Percentiles rank a stretch among this genome's conserved stretches.
phyloP scores from a whole-genome alignment of 1,140 invertebrate species.

The Paralvinella palmiformis region DNA sequence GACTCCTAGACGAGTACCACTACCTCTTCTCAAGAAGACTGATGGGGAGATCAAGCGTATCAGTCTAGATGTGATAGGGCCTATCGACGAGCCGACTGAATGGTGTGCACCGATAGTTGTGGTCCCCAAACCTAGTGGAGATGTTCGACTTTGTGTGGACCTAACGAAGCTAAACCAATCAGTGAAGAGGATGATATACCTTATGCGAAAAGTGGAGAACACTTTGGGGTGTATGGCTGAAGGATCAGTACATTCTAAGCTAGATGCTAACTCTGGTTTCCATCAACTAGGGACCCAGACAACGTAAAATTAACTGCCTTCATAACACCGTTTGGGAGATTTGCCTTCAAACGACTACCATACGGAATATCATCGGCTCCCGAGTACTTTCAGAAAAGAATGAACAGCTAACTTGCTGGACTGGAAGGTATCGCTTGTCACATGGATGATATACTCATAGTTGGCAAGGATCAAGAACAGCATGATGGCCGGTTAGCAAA shows the following conservation, averaged over 20 bases:
- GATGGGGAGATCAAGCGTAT: too few species aligned
- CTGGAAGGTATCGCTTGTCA: conserved; percentile 16
- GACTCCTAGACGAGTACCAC: too few species aligned
- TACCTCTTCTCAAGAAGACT: too few species aligned
- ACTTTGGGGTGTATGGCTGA: not conserved
- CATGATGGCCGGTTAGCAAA: conserved; percentile 5
- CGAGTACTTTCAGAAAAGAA: conserved; percentile 21
- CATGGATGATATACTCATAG: conserved; percentile 18
- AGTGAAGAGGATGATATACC: conserved; percentile 12
- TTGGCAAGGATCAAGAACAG: not conserved
- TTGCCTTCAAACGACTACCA: conserved; percentile 20
- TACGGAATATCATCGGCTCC: conserved; percentile 23
- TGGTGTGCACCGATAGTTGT: too few species aligned
- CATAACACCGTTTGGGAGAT: conserved; percentile 22
- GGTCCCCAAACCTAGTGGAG: too few species aligned
- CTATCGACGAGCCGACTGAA: too few species aligned
- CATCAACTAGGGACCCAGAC: conserved; percentile 24
- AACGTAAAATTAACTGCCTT: conserved; percentile 28
- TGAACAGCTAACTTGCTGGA: conserved; percentile 7
- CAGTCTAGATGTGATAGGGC: too few species aligned
- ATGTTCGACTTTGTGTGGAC: conserved; percentile 17
- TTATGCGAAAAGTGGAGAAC: conserved; percentile 9
- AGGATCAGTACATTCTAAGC: conserved; percentile 17
- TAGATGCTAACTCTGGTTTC: conserved; percentile 26
- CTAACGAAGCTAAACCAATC: conserved; percentile 11